Percentiles rank a stretch among this genome's conserved stretches.
Evolutionary conservation across 2,797 vertebrate genomes (phyloP).

Genomic region (Monodelphis domestica): DNA sequence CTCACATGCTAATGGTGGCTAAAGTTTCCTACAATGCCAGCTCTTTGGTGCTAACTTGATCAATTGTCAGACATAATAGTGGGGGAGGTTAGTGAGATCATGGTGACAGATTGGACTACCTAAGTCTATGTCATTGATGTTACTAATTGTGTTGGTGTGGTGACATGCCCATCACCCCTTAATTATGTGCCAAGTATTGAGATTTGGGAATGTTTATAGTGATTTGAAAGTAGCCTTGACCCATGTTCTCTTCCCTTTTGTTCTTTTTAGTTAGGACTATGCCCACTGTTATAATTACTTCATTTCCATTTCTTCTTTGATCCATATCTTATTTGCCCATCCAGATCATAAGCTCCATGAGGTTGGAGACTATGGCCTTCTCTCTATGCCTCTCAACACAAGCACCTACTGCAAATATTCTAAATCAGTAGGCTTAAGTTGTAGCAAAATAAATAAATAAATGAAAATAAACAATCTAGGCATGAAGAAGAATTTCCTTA

Average conservation of each 20-base stretch:
- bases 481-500: neutral
- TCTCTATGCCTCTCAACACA: neutral
- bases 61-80: neutral
- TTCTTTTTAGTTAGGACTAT: neutral
- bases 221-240: neutral
- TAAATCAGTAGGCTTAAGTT: neutral
- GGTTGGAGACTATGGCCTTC: neutral
- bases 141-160: neutral
- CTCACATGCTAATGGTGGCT: neutral
- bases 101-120: neutral
- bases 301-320: neutral
- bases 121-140: neutral
- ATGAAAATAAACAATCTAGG: neutral
- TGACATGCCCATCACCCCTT: neutral
- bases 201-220: neutral
- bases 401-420: neutral
- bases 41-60: neutral
- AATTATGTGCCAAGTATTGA: neutral
- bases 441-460: neutral
- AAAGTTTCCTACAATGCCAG: neutral
- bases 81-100: neutral
- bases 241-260: neutral
- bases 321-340: neutral
- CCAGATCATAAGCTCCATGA: neutral
- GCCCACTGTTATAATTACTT: no score